phyloP scores from a whole-genome alignment of 2,113 vertebrate species.

The Atrichornis clamosus region DNA sequence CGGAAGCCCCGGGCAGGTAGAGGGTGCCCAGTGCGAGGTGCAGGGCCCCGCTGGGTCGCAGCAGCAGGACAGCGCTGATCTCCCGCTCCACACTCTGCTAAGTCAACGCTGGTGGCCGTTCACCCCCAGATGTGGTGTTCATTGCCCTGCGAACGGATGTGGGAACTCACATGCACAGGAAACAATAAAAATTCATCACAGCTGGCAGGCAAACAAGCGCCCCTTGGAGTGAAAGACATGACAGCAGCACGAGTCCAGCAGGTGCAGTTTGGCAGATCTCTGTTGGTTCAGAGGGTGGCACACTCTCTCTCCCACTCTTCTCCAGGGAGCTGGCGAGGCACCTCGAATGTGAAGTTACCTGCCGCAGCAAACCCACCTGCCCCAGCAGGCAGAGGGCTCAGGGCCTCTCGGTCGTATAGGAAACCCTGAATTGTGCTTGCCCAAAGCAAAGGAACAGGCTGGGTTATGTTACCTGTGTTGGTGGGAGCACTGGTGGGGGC shows the following conservation, averaged over 20 bases:
- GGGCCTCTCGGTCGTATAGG: fast-evolving
- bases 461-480: neutral
- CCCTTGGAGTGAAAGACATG: neutral
- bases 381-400: neutral
- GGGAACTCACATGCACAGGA: neutral
- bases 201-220: neutral
- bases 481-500: neutral
- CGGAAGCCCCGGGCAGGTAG: neutral
- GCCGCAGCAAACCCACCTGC: neutral
- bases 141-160: neutral
- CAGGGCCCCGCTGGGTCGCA: fast-evolving
- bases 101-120: neutral
- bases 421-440: neutral
- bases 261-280: neutral
- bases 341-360: fast-evolving
- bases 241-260: neutral
- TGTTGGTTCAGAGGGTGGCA: neutral
- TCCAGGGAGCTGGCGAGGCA: neutral
- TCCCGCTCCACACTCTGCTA: neutral
- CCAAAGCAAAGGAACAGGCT: neutral
- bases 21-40: fast-evolving
- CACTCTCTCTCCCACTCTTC: neutral
- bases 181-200: neutral
- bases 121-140: neutral
- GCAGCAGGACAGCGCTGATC: neutral